Conservation (phyloP, 2,888 invertebrate species). For the Artemia sinica region DNA sequence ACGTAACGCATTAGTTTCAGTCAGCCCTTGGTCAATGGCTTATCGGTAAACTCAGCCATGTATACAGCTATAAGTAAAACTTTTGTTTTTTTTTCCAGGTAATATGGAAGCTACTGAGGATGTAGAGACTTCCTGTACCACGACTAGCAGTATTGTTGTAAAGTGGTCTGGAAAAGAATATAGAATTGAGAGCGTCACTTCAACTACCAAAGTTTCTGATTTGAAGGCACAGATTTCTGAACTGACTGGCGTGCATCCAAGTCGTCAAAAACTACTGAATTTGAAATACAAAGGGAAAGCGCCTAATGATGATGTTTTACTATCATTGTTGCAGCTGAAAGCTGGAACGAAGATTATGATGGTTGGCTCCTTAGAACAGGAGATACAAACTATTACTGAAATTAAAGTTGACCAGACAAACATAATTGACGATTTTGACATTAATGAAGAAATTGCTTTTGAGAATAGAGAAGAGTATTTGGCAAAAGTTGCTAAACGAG, state of each 20-base stretch:
- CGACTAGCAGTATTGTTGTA: constrained; percentile 40
- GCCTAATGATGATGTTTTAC: constrained; percentile 55
- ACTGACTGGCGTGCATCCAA: constrained; percentile 76
- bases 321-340: constrained; percentile 61
- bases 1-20: too few relatives aligned
- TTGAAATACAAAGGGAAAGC: constrained; percentile 78
- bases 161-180: constrained; percentile 90
- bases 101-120: too few relatives aligned
- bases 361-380: constrained; percentile 87
- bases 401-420: constrained; percentile 65
- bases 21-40: too few relatives aligned
- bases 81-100: too few relatives aligned
- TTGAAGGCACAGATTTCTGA: constrained; percentile 68
- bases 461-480: constrained; percentile 44
- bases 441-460: constrained; percentile 59
- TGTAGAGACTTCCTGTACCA: too few relatives aligned
- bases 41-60: too few relatives aligned
- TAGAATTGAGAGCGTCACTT: constrained; percentile 51
- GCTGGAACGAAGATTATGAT: constrained; percentile 83
- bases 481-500: constrained; percentile 34
- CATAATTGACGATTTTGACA: constrained; percentile 78
- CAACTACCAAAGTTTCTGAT: constrained; percentile 58
- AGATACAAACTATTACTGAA: constrained; percentile 62
- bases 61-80: too few relatives aligned
- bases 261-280: constrained; percentile 79